Evolutionary conservation across 2,797 vertebrate genomes (phyloP), one percentile per base, ranked within the genome.

Genomic region (Propithecus perrieri): DNA sequence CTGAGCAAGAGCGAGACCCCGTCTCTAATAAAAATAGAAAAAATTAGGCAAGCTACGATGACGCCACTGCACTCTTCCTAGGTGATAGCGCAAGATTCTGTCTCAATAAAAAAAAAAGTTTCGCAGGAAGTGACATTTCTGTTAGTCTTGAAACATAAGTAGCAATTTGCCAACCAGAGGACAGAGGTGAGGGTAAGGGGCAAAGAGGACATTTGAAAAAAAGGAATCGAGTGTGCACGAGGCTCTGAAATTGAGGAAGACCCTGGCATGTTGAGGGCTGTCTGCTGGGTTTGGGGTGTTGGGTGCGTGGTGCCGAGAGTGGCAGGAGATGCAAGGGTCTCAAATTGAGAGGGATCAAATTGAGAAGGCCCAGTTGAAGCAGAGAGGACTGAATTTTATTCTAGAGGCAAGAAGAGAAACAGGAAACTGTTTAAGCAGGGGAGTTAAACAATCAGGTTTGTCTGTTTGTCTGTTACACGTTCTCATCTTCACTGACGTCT

Each of bases 71-170:
- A 59, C 3, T 59, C 57, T 11, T 26, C 57, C 57, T 28, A 59
- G 24, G 24, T 59, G 57, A 59, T 24, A 59, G 24, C 0, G 57
- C 9, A 28, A 26, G 57, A 59, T 1, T 59, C 57, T 59, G 24
- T 59, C 57, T 59, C 9, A 59, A 57, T 4, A 57, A 57, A 26
- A 59, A 59, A 59, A 55, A 87, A 83, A 12, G 17, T 75, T 48
- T 83, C 55, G 26, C 24, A 86, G 26, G 48, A 91, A 85, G 57
- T 91, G 85, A 89, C 43, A 83, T 89, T 96, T 95, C 72, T 9
- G 20, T 79, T 89, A 75, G 13, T 86, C 50, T 83, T 67, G 85
- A 84, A 89, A 95, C 20, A 10, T 50, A 85, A 84, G 50, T 83
- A 86, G 22, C 57, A 61, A n/a, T 83, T 91, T 86, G 57, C 11